Percentiles rank a stretch among this genome's conserved stretches.
Conservation (phyloP, 2,113 vertebrate species). For the Equus przewalskii region DNA sequence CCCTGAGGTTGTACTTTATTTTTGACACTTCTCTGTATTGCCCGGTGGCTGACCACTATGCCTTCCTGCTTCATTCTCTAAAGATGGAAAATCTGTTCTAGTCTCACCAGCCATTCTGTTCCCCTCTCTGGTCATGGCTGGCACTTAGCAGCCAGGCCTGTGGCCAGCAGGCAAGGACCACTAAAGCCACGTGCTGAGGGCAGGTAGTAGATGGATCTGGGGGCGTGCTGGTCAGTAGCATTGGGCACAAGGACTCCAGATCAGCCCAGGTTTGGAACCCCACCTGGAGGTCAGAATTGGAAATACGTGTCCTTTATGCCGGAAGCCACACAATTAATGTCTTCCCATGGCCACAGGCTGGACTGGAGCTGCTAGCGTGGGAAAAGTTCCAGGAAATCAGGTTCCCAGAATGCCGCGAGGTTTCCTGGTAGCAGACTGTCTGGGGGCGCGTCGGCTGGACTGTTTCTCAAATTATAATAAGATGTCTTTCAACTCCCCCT, state of each 20-base stretch:
- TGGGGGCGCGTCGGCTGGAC: neutral
- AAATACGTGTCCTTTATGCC: neutral
- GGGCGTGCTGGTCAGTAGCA: neutral
- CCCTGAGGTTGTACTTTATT: neutral
- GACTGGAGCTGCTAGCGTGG: neutral
- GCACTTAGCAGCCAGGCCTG: neutral
- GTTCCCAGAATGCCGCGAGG: neutral
- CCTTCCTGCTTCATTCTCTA: neutral
- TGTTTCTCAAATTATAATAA: conserved; percentile 2
- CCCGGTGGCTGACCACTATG: too few species aligned
- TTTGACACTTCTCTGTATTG: rapidly evolving
- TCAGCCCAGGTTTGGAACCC: neutral
- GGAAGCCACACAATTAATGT: too few species aligned
- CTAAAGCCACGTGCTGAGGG: neutral
- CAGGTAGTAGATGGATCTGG: neutral
- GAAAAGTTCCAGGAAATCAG: neutral
- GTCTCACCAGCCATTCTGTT: neutral
- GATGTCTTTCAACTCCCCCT: neutral
- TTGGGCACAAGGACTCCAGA: neutral
- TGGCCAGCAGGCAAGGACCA: neutral
- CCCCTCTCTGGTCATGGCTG: neutral
- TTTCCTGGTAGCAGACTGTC: neutral
- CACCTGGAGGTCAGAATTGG: neutral
- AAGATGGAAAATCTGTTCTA: neutral
- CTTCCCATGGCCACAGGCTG: neutral